Conservation (phyloP, 2,888 invertebrate genomes). For the Pharmacophagus antenor region DNA sequence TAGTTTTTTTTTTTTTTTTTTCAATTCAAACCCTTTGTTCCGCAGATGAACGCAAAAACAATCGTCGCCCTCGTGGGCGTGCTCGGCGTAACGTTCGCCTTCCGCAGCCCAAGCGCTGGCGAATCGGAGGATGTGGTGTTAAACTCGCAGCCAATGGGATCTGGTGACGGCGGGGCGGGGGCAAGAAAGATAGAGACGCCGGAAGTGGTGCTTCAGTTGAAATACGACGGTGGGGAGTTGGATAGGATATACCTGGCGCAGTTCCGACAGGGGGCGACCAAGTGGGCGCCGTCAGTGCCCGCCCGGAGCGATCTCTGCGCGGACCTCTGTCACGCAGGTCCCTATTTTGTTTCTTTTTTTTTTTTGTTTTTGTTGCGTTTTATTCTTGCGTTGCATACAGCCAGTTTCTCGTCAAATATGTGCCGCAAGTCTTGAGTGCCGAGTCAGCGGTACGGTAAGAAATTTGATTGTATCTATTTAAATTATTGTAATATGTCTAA, state of each 20-base stretch:
- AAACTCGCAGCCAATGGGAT: slow-evolving; percentile 48
- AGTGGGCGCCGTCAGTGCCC: slow-evolving; percentile 58
- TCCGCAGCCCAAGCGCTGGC: slow-evolving; percentile 38
- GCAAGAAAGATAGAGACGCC: slow-evolving; percentile 57
- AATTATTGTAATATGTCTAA: too few species aligned
- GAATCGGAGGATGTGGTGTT: slow-evolving; percentile 48
- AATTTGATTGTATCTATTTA: too few species aligned
- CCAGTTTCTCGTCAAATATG: neutral
- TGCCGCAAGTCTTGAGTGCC: too few species aligned
- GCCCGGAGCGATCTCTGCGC: slow-evolving; percentile 59
- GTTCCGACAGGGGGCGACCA: slow-evolving; percentile 55
- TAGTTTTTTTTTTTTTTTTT: too few species aligned
- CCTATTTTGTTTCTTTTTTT: slow-evolving; percentile 41
- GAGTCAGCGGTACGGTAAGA: too few species aligned
- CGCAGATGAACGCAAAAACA: slow-evolving; percentile 51
- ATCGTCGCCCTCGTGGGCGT: slow-evolving; percentile 62
- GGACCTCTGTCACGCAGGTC: slow-evolving; percentile 77
- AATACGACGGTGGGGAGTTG: slow-evolving; percentile 70
- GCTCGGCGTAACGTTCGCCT: slow-evolving; percentile 44
- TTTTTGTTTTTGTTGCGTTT: slow-evolving; percentile 42
- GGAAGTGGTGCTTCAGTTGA: slow-evolving; percentile 70
- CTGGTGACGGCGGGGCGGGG: slow-evolving; percentile 39
- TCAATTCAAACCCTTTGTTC: slow-evolving; percentile 35
- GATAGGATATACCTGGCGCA: slow-evolving; percentile 75
- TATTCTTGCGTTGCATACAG: slow-evolving; percentile 37